Evolutionary conservation across 35 echinoderm and acorn worm genomes (phyloP).

Genomic region (Stichopus chloronotus): DNA sequence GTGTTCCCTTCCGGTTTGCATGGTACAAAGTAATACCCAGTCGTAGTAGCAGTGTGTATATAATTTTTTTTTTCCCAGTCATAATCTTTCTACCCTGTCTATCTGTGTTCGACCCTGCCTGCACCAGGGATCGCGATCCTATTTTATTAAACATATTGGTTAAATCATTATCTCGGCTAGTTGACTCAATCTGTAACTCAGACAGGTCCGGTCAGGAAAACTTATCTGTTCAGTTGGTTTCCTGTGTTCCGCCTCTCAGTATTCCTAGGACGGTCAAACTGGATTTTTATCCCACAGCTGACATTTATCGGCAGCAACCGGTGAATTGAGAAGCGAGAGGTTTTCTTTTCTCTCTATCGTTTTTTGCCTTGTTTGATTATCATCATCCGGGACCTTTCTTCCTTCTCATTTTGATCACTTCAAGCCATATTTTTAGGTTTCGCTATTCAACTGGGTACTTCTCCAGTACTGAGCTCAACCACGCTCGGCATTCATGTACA

Average conservation of each 20-base stretch:
- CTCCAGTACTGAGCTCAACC: too few species aligned
- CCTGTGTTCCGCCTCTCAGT: not conserved
- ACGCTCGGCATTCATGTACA: too few species aligned
- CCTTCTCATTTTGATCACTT: too few species aligned
- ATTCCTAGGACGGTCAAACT: constrained; percentile 8
- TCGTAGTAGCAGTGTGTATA: too few species aligned
- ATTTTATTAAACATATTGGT: not conserved
- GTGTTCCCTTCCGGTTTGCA: too few species aligned
- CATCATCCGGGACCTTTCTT: too few species aligned
- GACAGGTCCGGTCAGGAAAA: constrained; percentile 43
- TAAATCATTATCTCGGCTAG: constrained; percentile 25
- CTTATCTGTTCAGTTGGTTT: constrained; percentile 21
- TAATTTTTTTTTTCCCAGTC: not conserved
- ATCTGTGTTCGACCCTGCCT: not conserved
- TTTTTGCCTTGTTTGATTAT: too few species aligned
- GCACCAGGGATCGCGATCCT: not conserved
- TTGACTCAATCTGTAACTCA: constrained; percentile 15
- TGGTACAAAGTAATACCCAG: too few species aligned
- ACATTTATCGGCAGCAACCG: not conserved
- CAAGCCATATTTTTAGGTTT: too few species aligned
- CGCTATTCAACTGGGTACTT: too few species aligned
- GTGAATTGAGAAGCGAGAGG: not conserved
- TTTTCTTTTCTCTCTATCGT: too few species aligned
- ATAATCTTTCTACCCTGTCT: not conserved
- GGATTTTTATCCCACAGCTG: not conserved